These are phyloP conservation scores for Lucilia sericata DNA, from an alignment of 1,140 invertebrate genomes.

Conservation along the genomic window DNA sequence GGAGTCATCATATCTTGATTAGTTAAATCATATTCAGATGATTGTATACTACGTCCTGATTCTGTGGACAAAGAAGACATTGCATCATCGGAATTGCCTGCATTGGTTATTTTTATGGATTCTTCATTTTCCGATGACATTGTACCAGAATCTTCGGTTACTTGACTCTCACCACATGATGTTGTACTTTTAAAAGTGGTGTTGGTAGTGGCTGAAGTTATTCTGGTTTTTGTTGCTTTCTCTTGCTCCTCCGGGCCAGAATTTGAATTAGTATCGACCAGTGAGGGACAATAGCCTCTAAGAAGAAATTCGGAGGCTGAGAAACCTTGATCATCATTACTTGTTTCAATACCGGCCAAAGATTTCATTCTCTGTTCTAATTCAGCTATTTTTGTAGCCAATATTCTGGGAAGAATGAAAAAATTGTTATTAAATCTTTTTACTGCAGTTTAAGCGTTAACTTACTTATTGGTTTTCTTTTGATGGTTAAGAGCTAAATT, in stretches of 20 bases:
- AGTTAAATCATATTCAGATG: constrained; percentile 58
- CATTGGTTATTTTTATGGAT: constrained; percentile 45
- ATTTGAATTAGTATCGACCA: constrained; percentile 65
- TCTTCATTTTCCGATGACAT: constrained; percentile 56
- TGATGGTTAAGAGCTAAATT: constrained; percentile 84
- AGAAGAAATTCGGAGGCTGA: constrained; percentile 72
- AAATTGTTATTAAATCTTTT: constrained; percentile 18
- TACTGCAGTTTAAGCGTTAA: constrained; percentile 2
- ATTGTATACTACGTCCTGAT: constrained; percentile 57
- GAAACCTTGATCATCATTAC: constrained; percentile 52
- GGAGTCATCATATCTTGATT: constrained; percentile 45
- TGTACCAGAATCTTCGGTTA: constrained; percentile 51
- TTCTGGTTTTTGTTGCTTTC: neutral
- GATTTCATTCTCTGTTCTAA: constrained; percentile 70
- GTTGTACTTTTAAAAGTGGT: constrained; percentile 11
- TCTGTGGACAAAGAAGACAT: constrained; percentile 63
- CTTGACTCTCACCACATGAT: constrained; percentile 45
- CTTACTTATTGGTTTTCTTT: constrained; percentile 83
- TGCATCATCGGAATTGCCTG: constrained; percentile 58
- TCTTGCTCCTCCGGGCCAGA: neutral
- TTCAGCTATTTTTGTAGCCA: constrained; percentile 72
- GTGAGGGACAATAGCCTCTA: constrained; percentile 70
- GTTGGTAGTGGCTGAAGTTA: constrained; percentile 37
- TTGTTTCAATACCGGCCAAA: constrained; percentile 54
- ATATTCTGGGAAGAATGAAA: constrained; percentile 68